phyloP scores from a whole-genome alignment of 2,888 invertebrate genomes.

The Perizoma affinitatum region DNA sequence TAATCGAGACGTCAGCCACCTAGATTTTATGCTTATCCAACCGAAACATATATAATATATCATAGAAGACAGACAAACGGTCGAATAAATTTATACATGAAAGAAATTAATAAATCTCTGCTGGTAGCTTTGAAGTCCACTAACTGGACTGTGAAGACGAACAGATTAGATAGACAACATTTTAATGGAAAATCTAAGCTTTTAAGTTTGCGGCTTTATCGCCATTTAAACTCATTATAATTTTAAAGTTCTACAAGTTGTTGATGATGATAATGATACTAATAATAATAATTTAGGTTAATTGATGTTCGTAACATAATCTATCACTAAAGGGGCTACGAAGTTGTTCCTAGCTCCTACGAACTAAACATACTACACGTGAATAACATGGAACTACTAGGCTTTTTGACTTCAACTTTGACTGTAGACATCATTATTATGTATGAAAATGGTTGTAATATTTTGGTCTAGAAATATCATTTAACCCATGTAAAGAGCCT shows the following conservation, averaged over 20 bases:
- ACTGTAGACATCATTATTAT: too few species aligned
- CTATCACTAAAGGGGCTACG: too few species aligned
- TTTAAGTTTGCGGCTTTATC: constrained; percentile 4
- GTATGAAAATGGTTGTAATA: too few species aligned
- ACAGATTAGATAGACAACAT: constrained; percentile 12
- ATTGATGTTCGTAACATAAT: too few species aligned
- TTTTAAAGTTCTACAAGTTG: too few species aligned
- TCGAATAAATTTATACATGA: constrained; percentile 33
- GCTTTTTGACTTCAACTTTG: too few species aligned
- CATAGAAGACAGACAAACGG: constrained; percentile 14
- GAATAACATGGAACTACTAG: too few species aligned
- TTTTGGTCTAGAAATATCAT: too few species aligned
- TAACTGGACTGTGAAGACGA: constrained; percentile 36
- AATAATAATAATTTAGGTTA: too few species aligned
- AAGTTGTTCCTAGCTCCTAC: not conserved
- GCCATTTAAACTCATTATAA: not conserved
- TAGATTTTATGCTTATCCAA: constrained; percentile 10
- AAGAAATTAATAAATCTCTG: constrained; percentile 40
- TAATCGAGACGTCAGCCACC: too few species aligned
- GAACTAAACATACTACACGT: not conserved
- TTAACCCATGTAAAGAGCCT: too few species aligned
- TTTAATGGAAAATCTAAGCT: constrained; percentile 4
- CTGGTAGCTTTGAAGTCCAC: constrained; percentile 37
- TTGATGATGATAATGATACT: too few species aligned
- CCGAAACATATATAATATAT: constrained; percentile 28